Percentiles rank a stretch among this genome's conserved stretches.
Evolutionary conservation across 35 echinoderm and acorn worm genomes (phyloP).

Genomic region (Chiridota heheva): DNA sequence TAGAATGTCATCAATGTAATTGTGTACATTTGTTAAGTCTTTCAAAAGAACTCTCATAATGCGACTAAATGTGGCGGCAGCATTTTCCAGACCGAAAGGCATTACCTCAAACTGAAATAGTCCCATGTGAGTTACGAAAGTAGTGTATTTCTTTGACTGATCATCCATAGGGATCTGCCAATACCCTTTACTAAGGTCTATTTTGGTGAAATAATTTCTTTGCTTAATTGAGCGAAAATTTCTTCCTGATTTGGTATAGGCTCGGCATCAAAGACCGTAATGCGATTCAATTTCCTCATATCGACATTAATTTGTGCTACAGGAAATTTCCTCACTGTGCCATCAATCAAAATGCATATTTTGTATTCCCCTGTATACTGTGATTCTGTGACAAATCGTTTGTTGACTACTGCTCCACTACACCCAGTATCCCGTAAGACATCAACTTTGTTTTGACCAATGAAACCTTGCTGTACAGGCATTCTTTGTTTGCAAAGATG

Average conservation of each 20-base stretch:
- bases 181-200: conserved; percentile 61
- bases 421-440: conserved; percentile 63
- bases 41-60: conserved; percentile 11
- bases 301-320: conserved; percentile 34
- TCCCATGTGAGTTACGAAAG: conserved; percentile 33
- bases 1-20: conserved; percentile 47
- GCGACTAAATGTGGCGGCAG: conserved; percentile 29
- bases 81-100: conserved; percentile 58
- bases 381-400: conserved; percentile 14
- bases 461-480: conserved; percentile 33
- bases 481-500: conserved; percentile 5
- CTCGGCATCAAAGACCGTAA: conserved; percentile 58
- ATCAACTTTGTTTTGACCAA: conserved; percentile 7
- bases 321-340: conserved; percentile 46
- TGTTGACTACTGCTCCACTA: conserved; percentile 43
- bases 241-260: conserved; percentile 56
- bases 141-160: conserved; percentile 7
- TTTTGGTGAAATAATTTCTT: conserved; percentile 41
- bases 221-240: conserved; percentile 38
- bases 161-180: conserved; percentile 58
- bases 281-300: conserved; percentile 26
- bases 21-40: conserved; percentile 15
- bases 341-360: conserved; percentile 58
- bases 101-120: conserved; percentile 43
- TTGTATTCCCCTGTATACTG: conserved; percentile 54